phyloP scores from a whole-genome alignment of 2,797 vertebrate genomes.

The Anomalospiza imberbis region DNA sequence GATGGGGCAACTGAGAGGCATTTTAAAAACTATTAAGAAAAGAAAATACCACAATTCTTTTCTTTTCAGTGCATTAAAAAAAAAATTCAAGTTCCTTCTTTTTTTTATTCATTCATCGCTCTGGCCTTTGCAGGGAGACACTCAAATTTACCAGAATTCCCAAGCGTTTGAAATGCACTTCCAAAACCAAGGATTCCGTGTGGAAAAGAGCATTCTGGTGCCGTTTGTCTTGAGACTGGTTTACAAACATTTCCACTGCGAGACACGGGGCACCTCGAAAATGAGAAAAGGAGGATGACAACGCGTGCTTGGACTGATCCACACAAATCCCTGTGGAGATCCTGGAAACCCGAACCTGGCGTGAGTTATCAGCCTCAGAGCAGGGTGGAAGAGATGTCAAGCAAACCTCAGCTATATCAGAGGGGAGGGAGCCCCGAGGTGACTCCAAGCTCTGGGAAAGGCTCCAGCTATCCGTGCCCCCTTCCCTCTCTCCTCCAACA shows the following conservation, averaged over 20 bases:
- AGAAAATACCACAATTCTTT: neutral
- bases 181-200: neutral
- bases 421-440: neutral
- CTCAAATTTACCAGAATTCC: neutral
- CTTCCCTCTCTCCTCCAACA: neutral
- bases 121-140: neutral
- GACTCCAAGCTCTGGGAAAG: neutral
- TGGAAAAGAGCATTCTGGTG: neutral
- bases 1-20: neutral
- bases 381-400: neutral
- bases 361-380: neutral
- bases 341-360: neutral
- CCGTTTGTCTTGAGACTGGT: rapidly evolving
- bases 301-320: neutral
- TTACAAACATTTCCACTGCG: rapidly evolving
- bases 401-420: neutral
- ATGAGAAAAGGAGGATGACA: rapidly evolving
- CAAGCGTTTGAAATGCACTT: neutral
- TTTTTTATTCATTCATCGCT: neutral
- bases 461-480: neutral
- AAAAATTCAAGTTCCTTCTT: neutral
- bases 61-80: neutral
- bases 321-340: rapidly evolving
- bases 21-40: neutral
- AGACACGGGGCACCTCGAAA: neutral